Conservation (phyloP, 2,797 vertebrate species). For the Zenarchopterus dispar region DNA sequence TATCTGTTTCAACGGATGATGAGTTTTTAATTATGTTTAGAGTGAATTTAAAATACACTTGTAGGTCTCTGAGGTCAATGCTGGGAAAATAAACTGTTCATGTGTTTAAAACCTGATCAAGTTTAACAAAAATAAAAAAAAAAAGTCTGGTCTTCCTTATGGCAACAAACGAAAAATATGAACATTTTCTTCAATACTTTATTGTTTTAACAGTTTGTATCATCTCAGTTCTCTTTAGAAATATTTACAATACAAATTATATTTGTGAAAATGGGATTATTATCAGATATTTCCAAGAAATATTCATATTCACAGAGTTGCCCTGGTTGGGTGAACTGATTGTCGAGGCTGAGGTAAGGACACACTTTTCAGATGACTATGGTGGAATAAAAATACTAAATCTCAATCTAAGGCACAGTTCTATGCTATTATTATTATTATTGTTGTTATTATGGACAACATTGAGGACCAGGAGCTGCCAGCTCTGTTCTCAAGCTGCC, state of each 20-base stretch:
- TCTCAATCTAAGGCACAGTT: constrained; percentile 89
- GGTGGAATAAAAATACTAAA: constrained; percentile 83
- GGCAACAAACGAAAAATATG: constrained; percentile 7
- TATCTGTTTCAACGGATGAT: constrained; percentile 17
- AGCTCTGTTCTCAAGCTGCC: constrained; percentile 43
- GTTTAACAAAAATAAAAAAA: constrained; percentile 52
- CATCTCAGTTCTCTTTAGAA: constrained; percentile 79
- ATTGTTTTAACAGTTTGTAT: constrained; percentile 85
- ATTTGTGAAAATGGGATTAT: constrained; percentile 78
- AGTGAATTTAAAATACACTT: constrained; percentile 11
- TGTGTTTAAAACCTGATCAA: constrained; percentile 41
- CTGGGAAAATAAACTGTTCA: constrained; percentile 40
- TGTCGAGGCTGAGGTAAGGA: constrained; percentile 89
- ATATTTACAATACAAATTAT: constrained; percentile 86
- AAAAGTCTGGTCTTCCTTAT: constrained; percentile 6
- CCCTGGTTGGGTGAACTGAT: constrained; percentile 85
- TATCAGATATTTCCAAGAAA: constrained; percentile 72
- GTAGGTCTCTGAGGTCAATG: constrained; percentile 19
- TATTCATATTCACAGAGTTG: constrained; percentile 74
- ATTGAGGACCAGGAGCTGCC: constrained; percentile 51
- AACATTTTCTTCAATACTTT: constrained; percentile 85
- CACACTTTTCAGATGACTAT: constrained; percentile 65
- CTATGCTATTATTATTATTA: constrained; percentile 73
- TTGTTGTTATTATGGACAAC: constrained; percentile 54
- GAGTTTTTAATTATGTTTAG: too few species aligned